These are phyloP conservation scores for Dilophus febrilis DNA, from an alignment of 2,888 invertebrate genomes.

Conservation along the genomic window DNA sequence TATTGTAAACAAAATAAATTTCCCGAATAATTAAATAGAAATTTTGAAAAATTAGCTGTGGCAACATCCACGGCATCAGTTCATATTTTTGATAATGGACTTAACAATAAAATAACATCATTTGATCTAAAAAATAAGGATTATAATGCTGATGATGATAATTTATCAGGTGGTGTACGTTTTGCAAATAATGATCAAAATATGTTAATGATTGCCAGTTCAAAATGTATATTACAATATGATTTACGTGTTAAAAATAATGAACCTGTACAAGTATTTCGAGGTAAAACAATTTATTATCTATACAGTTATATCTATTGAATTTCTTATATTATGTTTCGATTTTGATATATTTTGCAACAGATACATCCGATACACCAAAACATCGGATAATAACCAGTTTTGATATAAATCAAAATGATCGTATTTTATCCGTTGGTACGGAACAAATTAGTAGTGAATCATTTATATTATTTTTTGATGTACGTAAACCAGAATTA, in stretches of 20 bases:
- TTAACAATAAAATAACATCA: background rate
- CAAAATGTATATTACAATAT: conserved; percentile 23
- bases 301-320: too few relatives aligned
- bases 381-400: conserved; percentile 44
- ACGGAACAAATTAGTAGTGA: conserved; percentile 44
- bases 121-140: background rate
- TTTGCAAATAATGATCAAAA: background rate
- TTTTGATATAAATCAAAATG: conserved; percentile 57
- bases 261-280: background rate
- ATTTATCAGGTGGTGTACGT: conserved; percentile 1
- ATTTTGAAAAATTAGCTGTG: conserved; percentile 31
- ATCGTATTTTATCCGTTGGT: conserved; percentile 54
- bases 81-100: conserved; percentile 31
- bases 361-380: too few relatives aligned
- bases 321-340: too few relatives aligned
- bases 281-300: conserved; percentile 17
- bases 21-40: conserved; percentile 7
- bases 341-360: too few relatives aligned
- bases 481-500: conserved; percentile 41
- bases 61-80: conserved; percentile 33
- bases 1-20: conserved; percentile 2
- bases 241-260: conserved; percentile 18
- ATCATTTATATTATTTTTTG: conserved; percentile 64
- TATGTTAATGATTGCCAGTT: conserved; percentile 21
- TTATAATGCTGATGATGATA: conserved; percentile 3